Evolutionary conservation across 2,888 invertebrate genomes (phyloP).

Genomic region (Tryphoninae sp.): DNA sequence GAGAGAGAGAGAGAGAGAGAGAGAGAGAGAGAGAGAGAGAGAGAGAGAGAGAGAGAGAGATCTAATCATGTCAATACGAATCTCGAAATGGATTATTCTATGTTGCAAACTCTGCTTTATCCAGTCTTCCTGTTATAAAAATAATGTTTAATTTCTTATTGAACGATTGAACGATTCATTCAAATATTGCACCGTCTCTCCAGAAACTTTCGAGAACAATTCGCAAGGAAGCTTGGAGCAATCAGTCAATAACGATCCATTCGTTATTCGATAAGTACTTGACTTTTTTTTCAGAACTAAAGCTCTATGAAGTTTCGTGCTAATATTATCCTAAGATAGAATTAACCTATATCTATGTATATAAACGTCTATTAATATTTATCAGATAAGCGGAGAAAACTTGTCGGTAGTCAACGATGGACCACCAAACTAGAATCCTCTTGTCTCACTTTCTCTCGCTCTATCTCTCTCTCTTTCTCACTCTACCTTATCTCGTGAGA

Average conservation of each 20-base stretch:
- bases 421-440: constrained; percentile 14
- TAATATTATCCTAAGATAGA: neutral
- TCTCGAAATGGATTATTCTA: no score
- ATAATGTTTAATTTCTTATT: no score
- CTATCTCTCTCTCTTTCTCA: neutral
- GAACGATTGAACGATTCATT: no score
- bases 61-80: no score
- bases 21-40: neutral
- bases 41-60: neutral
- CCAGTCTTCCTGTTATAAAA: no score
- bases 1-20: neutral
- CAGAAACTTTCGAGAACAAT: no score
- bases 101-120: no score
- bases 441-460: neutral
- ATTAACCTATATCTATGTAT: neutral
- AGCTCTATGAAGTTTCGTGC: neutral
- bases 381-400: constrained; percentile 11
- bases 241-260: neutral
- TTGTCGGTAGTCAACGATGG: constrained; percentile 25
- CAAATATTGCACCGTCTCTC: no score
- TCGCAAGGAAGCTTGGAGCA: neutral
- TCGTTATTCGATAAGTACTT: neutral
- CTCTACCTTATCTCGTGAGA: constrained; percentile 30
- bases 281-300: neutral
- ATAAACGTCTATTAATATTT: constrained; percentile 41